A percentile compares a stretch with the other conserved stretches of the same genome.
These are phyloP conservation scores for Pangasianodon hypophthalmus DNA, from an alignment of 2,113 vertebrate genomes.

Conservation along the genomic window DNA sequence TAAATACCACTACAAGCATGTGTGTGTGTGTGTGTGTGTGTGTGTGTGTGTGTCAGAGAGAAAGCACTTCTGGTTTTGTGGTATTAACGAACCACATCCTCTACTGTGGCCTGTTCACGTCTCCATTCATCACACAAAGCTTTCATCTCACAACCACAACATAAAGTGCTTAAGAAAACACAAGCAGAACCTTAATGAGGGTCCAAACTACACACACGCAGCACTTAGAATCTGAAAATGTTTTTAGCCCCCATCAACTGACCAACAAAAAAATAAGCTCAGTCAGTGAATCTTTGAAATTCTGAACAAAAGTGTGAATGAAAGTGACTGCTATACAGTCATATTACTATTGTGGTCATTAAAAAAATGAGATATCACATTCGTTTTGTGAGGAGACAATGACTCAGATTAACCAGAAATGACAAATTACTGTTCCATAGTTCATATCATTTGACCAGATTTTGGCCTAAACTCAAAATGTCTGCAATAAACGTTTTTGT, in stretches of 20 bases:
- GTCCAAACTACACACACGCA: conserved; percentile 62
- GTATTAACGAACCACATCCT: conserved; percentile 80
- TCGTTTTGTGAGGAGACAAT: neutral
- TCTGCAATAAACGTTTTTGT: neutral
- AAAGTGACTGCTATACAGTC: neutral
- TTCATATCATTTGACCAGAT: neutral
- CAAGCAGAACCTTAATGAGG: conserved; percentile 65
- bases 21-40: neutral
- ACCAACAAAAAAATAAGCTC: neutral
- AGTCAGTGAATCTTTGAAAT: neutral
- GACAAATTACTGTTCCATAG: neutral
- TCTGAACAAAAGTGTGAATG: neutral
- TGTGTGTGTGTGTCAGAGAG: conserved; percentile 55
- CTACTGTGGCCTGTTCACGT: conserved; percentile 62
- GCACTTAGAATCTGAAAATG: conserved; percentile 8
- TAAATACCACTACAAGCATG: conserved; percentile 41
- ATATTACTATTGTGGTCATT: neutral
- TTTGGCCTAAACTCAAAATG: neutral
- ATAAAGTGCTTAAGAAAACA: conserved; percentile 67
- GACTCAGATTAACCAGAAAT: neutral
- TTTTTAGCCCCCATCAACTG: neutral
- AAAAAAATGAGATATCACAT: neutral
- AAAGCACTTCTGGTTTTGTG: conserved; percentile 69
- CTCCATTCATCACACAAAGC: conserved; percentile 73
- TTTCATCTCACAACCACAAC: conserved; percentile 71